phyloP scores from a whole-genome alignment of 2,888 invertebrate species.

The Cantharis rufa region DNA sequence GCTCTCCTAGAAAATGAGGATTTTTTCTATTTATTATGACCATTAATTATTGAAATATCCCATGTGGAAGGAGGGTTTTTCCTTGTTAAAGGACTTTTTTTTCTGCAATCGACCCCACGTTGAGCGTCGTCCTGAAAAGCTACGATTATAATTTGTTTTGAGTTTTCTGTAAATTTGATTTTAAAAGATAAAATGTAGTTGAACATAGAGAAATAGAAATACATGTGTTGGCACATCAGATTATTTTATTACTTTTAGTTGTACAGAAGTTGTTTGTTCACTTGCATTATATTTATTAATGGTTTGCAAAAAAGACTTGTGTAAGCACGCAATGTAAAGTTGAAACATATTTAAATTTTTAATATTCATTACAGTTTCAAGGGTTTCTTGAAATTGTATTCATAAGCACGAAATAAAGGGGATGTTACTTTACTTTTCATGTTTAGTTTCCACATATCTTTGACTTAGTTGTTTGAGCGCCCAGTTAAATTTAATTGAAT shows the following conservation, averaged over 20 bases:
- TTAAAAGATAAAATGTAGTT: too few relatives aligned
- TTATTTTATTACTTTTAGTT: background rate
- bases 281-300: background rate
- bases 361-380: conserved; percentile 7
- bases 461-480: conserved; percentile 8
- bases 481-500: conserved; percentile 11
- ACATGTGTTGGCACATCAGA: background rate
- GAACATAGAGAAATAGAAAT: too few relatives aligned
- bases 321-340: background rate
- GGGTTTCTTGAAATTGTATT: background rate
- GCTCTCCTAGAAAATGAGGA: too few relatives aligned
- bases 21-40: too few relatives aligned
- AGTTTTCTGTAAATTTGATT: too few relatives aligned
- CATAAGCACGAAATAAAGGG: background rate
- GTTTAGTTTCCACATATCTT: background rate
- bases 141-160: too few relatives aligned
- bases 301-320: background rate
- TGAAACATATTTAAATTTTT: conserved; percentile 1
- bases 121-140: too few relatives aligned
- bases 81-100: too few relatives aligned
- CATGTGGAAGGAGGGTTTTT: too few relatives aligned
- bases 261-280: background rate
- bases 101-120: too few relatives aligned
- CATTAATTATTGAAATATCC: too few relatives aligned
- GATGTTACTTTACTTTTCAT: background rate